Conservation (phyloP, 2,888 invertebrate genomes). For the Neocrepidodera transversa region DNA sequence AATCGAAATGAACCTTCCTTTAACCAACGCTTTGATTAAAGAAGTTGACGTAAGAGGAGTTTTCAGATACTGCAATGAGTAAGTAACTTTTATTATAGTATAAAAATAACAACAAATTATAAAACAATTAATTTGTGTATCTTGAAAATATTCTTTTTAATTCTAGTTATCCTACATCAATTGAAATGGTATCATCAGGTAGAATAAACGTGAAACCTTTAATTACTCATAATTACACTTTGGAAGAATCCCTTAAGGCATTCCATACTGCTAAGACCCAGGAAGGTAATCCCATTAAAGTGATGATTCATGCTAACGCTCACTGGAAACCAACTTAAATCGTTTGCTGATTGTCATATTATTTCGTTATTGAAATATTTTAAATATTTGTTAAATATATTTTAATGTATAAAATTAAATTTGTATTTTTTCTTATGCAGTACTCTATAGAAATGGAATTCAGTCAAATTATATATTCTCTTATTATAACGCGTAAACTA, state of each 20-base stretch:
- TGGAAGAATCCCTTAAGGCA: conserved; percentile 81
- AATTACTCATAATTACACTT: conserved; percentile 81
- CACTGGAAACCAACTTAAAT: conserved; percentile 48
- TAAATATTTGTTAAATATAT: not conserved
- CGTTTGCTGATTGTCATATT: not conserved
- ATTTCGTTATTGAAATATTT: conserved; percentile 13
- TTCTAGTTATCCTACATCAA: conserved; percentile 77
- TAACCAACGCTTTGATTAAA: conserved; percentile 79
- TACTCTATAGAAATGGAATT: too few relatives aligned
- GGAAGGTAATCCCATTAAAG: conserved; percentile 79
- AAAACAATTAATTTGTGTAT: too few relatives aligned
- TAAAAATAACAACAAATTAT: not conserved
- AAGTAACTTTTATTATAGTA: conserved; percentile 50
- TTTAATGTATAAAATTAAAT: conserved; percentile 1
- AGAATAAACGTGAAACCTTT: conserved; percentile 81
- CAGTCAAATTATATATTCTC: too few relatives aligned
- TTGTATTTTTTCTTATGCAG: too few relatives aligned
- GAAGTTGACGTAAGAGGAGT: conserved; percentile 94
- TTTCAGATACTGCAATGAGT: conserved; percentile 94
- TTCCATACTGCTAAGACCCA: conserved; percentile 83
- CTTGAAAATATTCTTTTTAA: too few relatives aligned
- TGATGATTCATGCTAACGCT: conserved; percentile 79
- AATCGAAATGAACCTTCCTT: conserved; percentile 78
- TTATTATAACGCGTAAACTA: too few relatives aligned
- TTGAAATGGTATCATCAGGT: conserved; percentile 79